Percentiles rank a stretch among this genome's conserved stretches.
Conservation (phyloP, 2,797 vertebrate species). For the Semotilus atromaculatus region DNA sequence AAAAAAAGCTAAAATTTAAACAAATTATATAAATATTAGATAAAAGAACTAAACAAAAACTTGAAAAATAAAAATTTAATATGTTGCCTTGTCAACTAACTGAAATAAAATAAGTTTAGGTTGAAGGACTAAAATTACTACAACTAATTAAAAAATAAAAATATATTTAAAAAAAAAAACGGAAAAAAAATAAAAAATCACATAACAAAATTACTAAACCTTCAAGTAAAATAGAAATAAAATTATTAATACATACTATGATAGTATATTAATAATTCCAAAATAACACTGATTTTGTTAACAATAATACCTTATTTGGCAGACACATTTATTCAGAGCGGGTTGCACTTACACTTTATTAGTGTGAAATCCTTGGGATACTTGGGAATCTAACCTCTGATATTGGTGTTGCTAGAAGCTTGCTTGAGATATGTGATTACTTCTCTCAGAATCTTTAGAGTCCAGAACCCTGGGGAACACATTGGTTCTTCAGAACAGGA, state of each 20-base stretch:
- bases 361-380: background rate
- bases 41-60: too few species aligned
- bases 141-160: background rate
- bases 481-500: conserved; percentile 46
- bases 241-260: background rate
- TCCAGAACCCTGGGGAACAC: background rate
- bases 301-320: background rate
- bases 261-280: background rate
- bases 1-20: too few species aligned
- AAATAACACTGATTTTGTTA: background rate
- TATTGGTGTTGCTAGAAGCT: background rate
- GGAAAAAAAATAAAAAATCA: background rate
- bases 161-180: background rate
- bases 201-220: background rate
- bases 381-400: background rate
- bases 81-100: too few species aligned
- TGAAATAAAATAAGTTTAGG: too few species aligned
- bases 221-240: background rate
- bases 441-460: background rate
- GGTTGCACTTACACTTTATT: background rate
- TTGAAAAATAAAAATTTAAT: too few species aligned
- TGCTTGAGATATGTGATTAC: background rate
- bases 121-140: too few species aligned
- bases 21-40: background rate
- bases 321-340: background rate